Evolutionary conservation across 2,888 invertebrate species (phyloP), one percentile per base, ranked within the genome.

Genomic region (Willowsia nigromaculata): DNA sequence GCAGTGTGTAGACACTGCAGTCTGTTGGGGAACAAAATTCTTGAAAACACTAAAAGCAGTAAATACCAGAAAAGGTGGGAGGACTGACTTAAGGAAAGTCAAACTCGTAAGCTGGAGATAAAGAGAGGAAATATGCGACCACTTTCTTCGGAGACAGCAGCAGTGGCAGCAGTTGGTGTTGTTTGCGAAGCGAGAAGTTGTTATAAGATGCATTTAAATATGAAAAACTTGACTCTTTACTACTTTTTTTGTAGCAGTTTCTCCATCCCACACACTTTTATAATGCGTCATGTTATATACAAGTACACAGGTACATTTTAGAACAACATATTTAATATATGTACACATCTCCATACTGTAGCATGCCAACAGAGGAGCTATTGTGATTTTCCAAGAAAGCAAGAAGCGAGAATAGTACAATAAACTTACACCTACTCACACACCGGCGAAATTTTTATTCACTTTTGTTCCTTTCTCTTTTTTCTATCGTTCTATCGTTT

Each of bases 301-400:
- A n/a, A n/a, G n/a, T n/a, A n/a, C n/a, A n/a, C n/a, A n/a, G n/a
- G n/a, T n/a, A n/a, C n/a, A n/a, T n/a, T n/a, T n/a, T n/a, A n/a
- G n/a, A n/a, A 50, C 71, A 50, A 13, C 25, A 59, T 18, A 27
- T 56, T 56, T 56, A 33, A 59, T 18, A 27, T 56, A 22, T 56
- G n/a, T 62, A 11, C 15, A 15, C 33, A 62, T 68, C 68, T 68
- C 22, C 37, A 2, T 40, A 15, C 18, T 9, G 27, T n/a, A n/a
- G 27, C 53, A 1, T 62, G 33, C 27, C 59, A 15, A 18, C 27
- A 40, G 43, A 9, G 33, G 30, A 59, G 47, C 81, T 81, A 87
- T 71, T 53, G 68, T 71, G 81, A 85, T 59, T 86, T 86, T 88
- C 53, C 56, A 53, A n/a, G n/a, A n/a, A n/a, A 68, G 40, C 37